Percentiles rank a stretch among this genome's conserved stretches.
Conservation (phyloP, 2,888 invertebrate species). For the Aelia acuminata region DNA sequence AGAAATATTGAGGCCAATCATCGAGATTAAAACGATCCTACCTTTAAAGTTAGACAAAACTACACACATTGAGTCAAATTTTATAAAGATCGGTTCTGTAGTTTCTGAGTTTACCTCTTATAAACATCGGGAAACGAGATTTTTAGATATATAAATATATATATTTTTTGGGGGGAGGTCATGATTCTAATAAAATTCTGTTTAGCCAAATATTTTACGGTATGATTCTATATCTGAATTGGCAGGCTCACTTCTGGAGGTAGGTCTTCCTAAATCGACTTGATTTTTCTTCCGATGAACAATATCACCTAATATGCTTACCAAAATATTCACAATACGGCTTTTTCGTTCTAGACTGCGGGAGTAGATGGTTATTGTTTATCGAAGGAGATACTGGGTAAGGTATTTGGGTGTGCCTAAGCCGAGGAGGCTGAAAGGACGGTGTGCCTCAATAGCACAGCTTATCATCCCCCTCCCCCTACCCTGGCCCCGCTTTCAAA, state of each 20-base stretch:
- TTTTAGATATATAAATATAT: no score
- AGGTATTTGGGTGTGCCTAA: not conserved
- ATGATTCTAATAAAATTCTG: no score
- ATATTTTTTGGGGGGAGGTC: no score
- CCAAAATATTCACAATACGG: not conserved
- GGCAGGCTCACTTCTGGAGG: no score
- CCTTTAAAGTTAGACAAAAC: no score
- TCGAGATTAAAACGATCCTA: no score
- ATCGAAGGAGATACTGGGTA: not conserved
- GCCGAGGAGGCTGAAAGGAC: not conserved
- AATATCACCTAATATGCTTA: not conserved
- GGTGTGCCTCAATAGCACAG: not conserved
- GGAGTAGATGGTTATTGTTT: not conserved
- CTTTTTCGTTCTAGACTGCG: not conserved
- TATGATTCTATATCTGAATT: not conserved
- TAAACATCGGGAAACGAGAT: no score
- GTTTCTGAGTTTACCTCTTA: no score
- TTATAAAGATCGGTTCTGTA: no score
- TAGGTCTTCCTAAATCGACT: not conserved
- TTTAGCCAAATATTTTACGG: no score
- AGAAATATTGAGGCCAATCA: no score
- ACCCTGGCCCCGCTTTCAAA: not conserved
- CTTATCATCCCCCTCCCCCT: slow-evolving; percentile 8
- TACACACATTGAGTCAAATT: no score
- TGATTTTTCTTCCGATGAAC: not conserved